These are phyloP conservation scores for Temnothorax curvispinosus DNA, from an alignment of 1,140 invertebrate species.

Conservation along the genomic window DNA sequence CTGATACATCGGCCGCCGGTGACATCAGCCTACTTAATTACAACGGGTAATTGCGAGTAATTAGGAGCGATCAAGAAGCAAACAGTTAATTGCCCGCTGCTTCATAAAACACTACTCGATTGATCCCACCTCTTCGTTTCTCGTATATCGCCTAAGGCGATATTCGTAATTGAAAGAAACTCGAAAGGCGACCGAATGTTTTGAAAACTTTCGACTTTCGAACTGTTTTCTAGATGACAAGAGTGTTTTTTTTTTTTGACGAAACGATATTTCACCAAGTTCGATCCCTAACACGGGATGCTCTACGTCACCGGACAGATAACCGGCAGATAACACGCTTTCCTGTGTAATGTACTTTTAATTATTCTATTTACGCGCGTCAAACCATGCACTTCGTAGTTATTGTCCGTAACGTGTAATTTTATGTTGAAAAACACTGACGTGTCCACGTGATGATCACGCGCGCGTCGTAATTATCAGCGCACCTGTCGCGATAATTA, in stretches of 20 bases:
- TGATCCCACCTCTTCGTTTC: constrained; percentile 33
- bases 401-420: constrained; percentile 59
- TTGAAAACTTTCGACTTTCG: background rate
- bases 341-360: constrained; percentile 78
- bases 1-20: constrained; percentile 69
- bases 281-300: constrained; percentile 15
- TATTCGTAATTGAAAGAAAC: constrained; percentile 11
- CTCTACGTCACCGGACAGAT: constrained; percentile 32
- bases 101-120: constrained; percentile 52
- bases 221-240: background rate
- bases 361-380: constrained; percentile 80
- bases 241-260: background rate
- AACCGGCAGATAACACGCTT: constrained; percentile 44
- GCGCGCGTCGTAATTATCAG: constrained; percentile 73
- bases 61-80: constrained; percentile 81
- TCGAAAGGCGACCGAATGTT: background rate
- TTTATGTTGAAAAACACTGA: constrained; percentile 67
- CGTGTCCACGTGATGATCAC: constrained; percentile 64
- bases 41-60: constrained; percentile 80
- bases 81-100: constrained; percentile 78
- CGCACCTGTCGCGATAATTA: constrained; percentile 75
- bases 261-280: background rate
- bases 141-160: background rate
- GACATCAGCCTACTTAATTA: constrained; percentile 82
- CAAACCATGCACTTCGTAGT: constrained; percentile 62